Evolutionary conservation across 1,140 invertebrate genomes (phyloP).

Genomic region (Scaptodrosophila lebanonensis): DNA sequence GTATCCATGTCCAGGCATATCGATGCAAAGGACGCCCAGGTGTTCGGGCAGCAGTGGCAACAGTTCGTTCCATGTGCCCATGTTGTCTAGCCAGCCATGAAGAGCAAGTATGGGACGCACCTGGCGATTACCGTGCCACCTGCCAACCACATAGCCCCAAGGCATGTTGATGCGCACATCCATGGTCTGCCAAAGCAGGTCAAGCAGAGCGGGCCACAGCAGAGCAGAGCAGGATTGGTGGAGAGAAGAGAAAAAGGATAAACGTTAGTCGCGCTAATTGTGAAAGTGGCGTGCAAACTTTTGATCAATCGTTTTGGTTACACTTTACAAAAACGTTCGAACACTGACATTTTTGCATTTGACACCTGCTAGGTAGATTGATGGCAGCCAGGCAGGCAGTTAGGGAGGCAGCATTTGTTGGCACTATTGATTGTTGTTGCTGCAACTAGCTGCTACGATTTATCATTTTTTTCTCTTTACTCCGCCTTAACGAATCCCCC

Average conservation of each 20-base stretch:
- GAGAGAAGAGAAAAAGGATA: background rate
- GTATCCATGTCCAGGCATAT: slow-evolving; percentile 85
- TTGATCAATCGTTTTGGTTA: slow-evolving; percentile 40
- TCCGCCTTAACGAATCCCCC: slow-evolving; percentile 5
- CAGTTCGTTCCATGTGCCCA: slow-evolving; percentile 84
- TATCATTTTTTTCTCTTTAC: slow-evolving; percentile 43
- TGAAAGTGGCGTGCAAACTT: too few species aligned
- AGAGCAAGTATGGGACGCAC: slow-evolving; percentile 83
- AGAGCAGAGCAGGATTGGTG: slow-evolving; percentile 3
- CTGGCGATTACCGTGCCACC: slow-evolving; percentile 82
- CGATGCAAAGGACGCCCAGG: slow-evolving; percentile 82
- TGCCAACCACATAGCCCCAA: slow-evolving; percentile 83
- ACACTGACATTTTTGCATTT: too few species aligned
- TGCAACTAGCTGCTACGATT: slow-evolving; percentile 40
- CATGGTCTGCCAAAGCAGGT: slow-evolving; percentile 74
- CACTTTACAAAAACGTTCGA: slow-evolving; percentile 36
- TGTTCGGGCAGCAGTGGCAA: slow-evolving; percentile 81
- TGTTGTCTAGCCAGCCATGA: slow-evolving; percentile 88
- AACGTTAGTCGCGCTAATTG: slow-evolving; percentile 21
- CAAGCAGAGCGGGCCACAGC: background rate
- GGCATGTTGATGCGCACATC: slow-evolving; percentile 83
- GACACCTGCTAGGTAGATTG: background rate
- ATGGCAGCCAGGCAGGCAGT: slow-evolving; percentile 1
- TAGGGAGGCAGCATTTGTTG: slow-evolving; percentile 20
- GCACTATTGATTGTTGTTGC: background rate